Evolutionary conservation across 2,797 vertebrate genomes (phyloP), one percentile per base, ranked within the genome.

Genomic region (Tachyglossus aculeatus): DNA sequence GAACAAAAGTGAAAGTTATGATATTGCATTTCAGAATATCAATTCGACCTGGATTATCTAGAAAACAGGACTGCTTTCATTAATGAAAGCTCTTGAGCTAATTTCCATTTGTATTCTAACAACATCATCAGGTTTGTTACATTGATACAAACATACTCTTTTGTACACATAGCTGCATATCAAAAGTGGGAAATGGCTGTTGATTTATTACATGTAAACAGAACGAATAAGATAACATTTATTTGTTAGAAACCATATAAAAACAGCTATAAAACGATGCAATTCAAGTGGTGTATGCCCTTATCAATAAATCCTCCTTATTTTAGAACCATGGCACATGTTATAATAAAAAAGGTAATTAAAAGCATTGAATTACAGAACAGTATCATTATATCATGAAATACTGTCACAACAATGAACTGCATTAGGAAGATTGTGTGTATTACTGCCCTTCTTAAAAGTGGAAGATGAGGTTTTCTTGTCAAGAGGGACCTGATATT

Each of bases 61-160:
- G 71, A 91, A 90, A 78, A 64, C 73, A 78, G 43, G 40, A 86
- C 81, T 78, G 64, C 88, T 87, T 81, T 83, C 78, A 83, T 91
- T 92, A 91, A 88, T 86, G 91, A 91, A 91, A 80, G 74, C 84
- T 88, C 79, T 86, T 80, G 77, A 83, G 81, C 81, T 89, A 88
- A 91, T 91, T 91, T 88, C 80, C 85, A 91, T 92, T 91, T 91
- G 89, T 89, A 93, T 93, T 90, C 91, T 90, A 88, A 88, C 67
- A 86, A 80, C 61, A 55, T 77, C 82, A 57, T 55, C 18, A 50
- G 77, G 74, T 89, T 88, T 84, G 81, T 83, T 80, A 78, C 86
- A 86, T 25, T 71, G 74, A 86, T 81, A 82, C 78, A 74, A 62
- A 73, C 78, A 1, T 70, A 84, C 86, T 70, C 48, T 79, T 74